Base-by-base conservation (phyloP, 1,140 invertebrate species). In the Andrena cerasifolii region DNA sequence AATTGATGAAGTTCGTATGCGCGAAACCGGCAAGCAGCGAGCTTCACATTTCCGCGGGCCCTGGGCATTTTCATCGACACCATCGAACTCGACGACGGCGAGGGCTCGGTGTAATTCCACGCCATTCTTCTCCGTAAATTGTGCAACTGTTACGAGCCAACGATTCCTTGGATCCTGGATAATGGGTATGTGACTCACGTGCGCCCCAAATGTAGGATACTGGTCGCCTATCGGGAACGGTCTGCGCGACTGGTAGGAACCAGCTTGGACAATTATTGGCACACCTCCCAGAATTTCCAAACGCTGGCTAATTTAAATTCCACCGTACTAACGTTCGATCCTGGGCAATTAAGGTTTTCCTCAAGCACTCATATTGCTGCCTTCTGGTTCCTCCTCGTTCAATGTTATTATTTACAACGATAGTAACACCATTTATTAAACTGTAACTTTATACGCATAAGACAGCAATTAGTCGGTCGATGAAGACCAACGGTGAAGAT, bases 161-260 rank as follows among this genome's bases (percentile, higher is more conserved):
- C 82, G 82, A 87, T 82, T 89, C 86, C 86, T 85, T 82, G 78
- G 76, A 79, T 77, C 79, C 61, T 40, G 76, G 49, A 79, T 82
- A 83, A 88, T 88, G 83, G 68, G 82, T 87, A 88, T 86, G 84
- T 84, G 70, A 74, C 84, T 89, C 88, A 89, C 88, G 87, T 85
- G 81, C 80, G 79, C 78, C 65, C 78, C 77, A 79, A 79, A 84
- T 86, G 78, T 75, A 77, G 85, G 82, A 86, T 86, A 86, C 83
- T 58, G 82, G 79, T 67, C 73, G 81, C 73, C 76, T 81, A 84
- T 80, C 79, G 77, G 36, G 79, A 80, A 47, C 71, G 68, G 58
- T 56, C 26, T 31, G 31, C 18, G 56, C 54, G 16, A 36, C 49
- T 40, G 40, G 61, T 16, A 67, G 49, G 40, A 56, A 49, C 61